Conservation (phyloP, 1,140 invertebrate species). For the Brachionus plicatilis region DNA sequence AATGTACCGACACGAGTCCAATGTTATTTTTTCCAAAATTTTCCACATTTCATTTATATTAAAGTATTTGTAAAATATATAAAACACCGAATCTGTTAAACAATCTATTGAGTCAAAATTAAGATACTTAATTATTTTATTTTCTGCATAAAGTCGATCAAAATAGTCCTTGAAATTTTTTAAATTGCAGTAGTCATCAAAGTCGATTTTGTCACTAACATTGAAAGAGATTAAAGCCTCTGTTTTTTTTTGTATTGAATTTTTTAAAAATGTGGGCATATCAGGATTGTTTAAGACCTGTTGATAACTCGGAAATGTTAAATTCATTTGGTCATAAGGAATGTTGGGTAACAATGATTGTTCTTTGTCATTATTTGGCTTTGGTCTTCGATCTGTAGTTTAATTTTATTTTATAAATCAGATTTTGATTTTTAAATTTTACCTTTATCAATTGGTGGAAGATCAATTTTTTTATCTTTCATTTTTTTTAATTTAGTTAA, state of each 20-base stretch:
- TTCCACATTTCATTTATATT: neutral
- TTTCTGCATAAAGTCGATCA: neutral
- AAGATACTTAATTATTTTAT: constrained; percentile 7
- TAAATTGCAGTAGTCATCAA: constrained; percentile 2
- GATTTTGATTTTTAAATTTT: neutral
- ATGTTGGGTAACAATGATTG: neutral
- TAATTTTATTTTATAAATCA: neutral
- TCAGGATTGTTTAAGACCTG: neutral
- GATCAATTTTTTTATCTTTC: neutral
- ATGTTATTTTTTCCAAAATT: neutral
- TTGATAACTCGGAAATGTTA: neutral
- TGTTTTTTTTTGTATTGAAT: constrained; percentile 9
- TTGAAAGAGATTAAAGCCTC: neutral
- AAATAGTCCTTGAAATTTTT: constrained; percentile 3
- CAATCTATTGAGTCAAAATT: neutral
- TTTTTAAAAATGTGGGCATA: neutral
- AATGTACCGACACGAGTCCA: neutral
- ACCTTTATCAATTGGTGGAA: neutral
- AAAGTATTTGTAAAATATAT: constrained; percentile 12
- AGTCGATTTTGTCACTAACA: neutral
- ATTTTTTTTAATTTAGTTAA: neutral
- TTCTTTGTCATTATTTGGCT: neutral
- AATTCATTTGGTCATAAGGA: neutral
- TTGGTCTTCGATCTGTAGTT: neutral
- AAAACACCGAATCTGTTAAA: neutral